phyloP scores from a whole-genome alignment of 2,797 vertebrate genomes.

The Cossypha polioptera region DNA sequence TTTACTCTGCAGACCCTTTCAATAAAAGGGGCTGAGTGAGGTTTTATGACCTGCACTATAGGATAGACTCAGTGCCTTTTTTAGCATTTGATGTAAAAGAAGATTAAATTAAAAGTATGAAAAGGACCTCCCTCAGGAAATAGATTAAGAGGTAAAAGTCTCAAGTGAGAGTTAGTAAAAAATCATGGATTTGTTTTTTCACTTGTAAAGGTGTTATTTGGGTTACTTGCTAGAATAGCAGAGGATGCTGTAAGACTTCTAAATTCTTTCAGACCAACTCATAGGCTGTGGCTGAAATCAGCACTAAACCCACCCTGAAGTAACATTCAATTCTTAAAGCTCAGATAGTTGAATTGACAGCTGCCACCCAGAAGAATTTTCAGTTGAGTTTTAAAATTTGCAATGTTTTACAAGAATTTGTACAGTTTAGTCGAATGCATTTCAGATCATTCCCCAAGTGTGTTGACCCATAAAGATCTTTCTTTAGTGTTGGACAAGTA shows the following conservation, averaged over 20 bases:
- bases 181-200: background rate
- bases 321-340: background rate
- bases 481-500: background rate
- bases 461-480: background rate
- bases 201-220: background rate
- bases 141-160: background rate
- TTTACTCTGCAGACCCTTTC: background rate
- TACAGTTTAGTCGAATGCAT: fast-evolving
- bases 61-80: background rate
- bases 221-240: background rate
- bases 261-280: background rate
- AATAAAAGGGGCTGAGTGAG: fast-evolving
- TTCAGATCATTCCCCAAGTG: background rate
- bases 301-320: background rate
- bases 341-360: background rate
- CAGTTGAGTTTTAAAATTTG: background rate
- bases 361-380: background rate
- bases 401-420: background rate
- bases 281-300: background rate
- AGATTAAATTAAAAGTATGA: background rate
- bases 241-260: background rate
- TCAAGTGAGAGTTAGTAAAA: background rate
- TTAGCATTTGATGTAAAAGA: background rate
- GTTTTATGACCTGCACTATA: background rate
- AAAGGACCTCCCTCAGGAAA: background rate